Evolutionary conservation across 2,888 invertebrate genomes (phyloP), one percentile per base, ranked within the genome.

Genomic region (Ectemnius lituratus): DNA sequence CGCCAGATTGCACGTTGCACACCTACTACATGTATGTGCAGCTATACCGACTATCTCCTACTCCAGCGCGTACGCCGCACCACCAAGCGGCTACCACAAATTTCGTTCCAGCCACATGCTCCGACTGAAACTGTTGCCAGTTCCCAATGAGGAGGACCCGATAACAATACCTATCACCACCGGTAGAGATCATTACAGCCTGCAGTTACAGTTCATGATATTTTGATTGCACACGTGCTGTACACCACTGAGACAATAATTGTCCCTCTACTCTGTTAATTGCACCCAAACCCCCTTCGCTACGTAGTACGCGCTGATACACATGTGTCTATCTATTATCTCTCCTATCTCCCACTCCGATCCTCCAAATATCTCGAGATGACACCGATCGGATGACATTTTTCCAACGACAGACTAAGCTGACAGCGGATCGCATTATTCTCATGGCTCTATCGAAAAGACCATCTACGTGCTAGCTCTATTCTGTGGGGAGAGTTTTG

Each of bases 1-100:
- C 69, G 59, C 75, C 80, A 73, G 81, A 80, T 80, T 80, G 75
- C 78, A 73, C 80, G 63, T 78, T 75, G 58, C 78, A 37, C 37
- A 72, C 68, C 67, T 49, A 66, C 67, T 64, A 62, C 63, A 66
- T 64, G 69, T 45, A 47, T 47, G 23, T 23, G 23, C 23, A 47
- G 13, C 47, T 47, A 47, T 47, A 14, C 47, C 47, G n/a, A 47
- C 47, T 47, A 23, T 23, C 23, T 23, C 23, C 23, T 23, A 47
- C 47, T 47, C 11, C 47, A n/a, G 2, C 13, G 13, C 47, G 47
- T 14, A 47, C 11, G 37, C 37, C 11, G 37, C 37, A 37, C 37
- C 11, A 11, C 37, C 37, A 8, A 37, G 8, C 37, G 37, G 37
- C 37, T 37, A 56, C 57, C 64, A 37, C 65, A 37, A 8, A 37